Evolutionary conservation across 2,113 vertebrate genomes (phyloP), one percentile per base, ranked within the genome.

Genomic region (Lichenostomus cassidix): DNA sequence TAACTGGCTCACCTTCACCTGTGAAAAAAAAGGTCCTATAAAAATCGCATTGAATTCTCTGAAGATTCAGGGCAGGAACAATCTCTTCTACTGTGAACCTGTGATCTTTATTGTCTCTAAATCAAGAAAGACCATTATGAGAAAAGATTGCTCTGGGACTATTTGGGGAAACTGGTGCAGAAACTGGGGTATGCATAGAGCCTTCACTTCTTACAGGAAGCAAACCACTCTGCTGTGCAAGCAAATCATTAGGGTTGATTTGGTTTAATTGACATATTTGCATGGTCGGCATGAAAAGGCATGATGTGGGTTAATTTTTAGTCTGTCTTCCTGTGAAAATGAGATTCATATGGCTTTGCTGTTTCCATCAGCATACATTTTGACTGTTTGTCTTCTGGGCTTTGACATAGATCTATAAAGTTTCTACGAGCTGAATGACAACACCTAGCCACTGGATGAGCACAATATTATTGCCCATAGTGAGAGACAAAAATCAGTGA

Each of bases 101-200:
- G 15, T 88, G n/a, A 53, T 82, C 47, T 92, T 96, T 83, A 93
- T 84, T 95, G 86, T 95, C 78, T 93, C 93, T 82, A 92, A 94
- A 91, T 94, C 75, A 87, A 95, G 78, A 63, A 93, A 70, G 44
- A 74, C 23, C 37, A 49, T 78, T 86, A 71, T 53, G 28, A 90
- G 83, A 71, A 94, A 90, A 74, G 46, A 91, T 52, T 90, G 25
- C 33, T 81, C 50, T 77, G 58, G 58, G 39, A 82, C n/a, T 90
- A 19, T 80, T 78, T 79, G 53, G 47, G 52, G 62, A 95, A 92
- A 70, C 33, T 60, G 49, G 22, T 87, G 85, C 56, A 84, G 85
- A 85, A 90, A 62, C n/a, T 49, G 24, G 20, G 41, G 16, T 65
- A 65, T 22, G 31, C 3, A 11, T 25, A 71, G 6, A 85, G 29